These are phyloP conservation scores for Amblyjoppa fuscipennis DNA, from an alignment of 2,888 invertebrate genomes.

Conservation along the genomic window DNA sequence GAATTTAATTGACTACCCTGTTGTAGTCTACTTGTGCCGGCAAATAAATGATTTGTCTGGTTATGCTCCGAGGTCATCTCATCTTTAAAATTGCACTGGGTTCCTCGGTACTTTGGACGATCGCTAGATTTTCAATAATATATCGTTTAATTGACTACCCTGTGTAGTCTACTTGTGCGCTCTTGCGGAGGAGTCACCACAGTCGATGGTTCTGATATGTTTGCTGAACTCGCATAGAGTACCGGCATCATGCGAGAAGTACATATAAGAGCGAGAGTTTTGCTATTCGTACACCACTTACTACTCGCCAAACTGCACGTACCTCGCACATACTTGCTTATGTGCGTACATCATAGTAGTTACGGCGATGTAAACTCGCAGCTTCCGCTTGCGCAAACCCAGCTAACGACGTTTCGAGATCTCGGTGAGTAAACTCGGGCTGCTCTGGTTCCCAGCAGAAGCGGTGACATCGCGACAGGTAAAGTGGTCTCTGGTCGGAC, in stretches of 20 bases:
- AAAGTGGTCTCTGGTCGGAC: conserved; percentile 19
- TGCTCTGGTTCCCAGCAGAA: conserved; percentile 37
- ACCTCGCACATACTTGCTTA: conserved; percentile 29
- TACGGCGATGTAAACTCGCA: conserved; percentile 28
- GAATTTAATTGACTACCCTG: no score
- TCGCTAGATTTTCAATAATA: not conserved
- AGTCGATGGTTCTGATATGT: conserved; percentile 51
- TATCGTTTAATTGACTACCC: not conserved
- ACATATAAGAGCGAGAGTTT: conserved; percentile 18
- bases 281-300: not conserved
- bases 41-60: no score
- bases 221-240: conserved; percentile 16
- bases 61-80: no score
- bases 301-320: conserved; percentile 11
- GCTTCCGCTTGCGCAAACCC: conserved; percentile 62
- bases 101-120: no score
- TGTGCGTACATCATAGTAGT: conserved; percentile 48
- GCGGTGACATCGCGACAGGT: conserved; percentile 17
- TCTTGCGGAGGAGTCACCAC: conserved; percentile 9
- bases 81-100: no score
- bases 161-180: not conserved
- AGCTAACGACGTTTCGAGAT: conserved; percentile 63
- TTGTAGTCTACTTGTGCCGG: no score
- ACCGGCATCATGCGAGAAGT: not conserved
- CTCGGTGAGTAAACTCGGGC: conserved; percentile 54